Conservation (phyloP, 2,888 invertebrate species). For the Alviniconcha strummeri region DNA sequence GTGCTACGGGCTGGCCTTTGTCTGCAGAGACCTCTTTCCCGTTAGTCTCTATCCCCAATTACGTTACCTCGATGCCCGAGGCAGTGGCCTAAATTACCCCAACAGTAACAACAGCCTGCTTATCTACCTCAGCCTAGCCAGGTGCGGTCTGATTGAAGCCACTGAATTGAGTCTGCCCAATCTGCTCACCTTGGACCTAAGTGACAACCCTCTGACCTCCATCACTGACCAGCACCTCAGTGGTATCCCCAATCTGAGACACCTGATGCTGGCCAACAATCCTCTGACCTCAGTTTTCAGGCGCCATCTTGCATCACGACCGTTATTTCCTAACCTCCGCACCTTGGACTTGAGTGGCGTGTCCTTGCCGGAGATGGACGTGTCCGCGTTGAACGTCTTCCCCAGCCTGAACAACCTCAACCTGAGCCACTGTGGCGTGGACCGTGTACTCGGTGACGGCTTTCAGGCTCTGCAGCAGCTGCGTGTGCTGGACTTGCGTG, state of each 20-base stretch:
- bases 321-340: background rate
- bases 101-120: conserved; percentile 3
- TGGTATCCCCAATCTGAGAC: background rate
- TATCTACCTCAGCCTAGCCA: conserved; percentile 6
- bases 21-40: background rate
- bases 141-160: background rate
- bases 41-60: background rate
- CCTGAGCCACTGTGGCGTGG: background rate
- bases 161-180: background rate
- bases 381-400: background rate
- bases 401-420: conserved; percentile 8
- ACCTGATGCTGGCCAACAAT: conserved; percentile 14
- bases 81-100: conserved; percentile 4
- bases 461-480: conserved; percentile 14
- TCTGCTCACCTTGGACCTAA: conserved; percentile 11
- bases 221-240: background rate
- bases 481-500: conserved; percentile 5
- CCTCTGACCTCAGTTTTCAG: background rate
- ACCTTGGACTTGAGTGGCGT: background rate
- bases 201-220: background rate
- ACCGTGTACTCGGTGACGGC: background rate
- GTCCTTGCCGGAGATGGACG: background rate
- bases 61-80: conserved; percentile 24
- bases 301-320: background rate
- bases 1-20: conserved; percentile 16